Percentiles rank a stretch among this genome's conserved stretches.
Evolutionary conservation across 1,140 invertebrate species (phyloP).

Genomic region (Lysiphlebus fabarum): DNA sequence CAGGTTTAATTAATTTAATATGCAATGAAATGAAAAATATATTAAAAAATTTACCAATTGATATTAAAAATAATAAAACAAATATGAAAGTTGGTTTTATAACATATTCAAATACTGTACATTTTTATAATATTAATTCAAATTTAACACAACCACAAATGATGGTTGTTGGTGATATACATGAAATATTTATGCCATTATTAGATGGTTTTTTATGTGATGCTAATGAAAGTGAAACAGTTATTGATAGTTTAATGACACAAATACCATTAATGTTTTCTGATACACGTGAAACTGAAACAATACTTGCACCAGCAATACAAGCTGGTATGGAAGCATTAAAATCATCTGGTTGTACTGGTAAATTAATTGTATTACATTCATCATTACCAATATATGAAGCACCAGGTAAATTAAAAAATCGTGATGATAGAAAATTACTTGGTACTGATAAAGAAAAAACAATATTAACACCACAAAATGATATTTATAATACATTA

Average conservation of each 20-base stretch:
- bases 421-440: slow-evolving; percentile 92
- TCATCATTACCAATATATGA: slow-evolving; percentile 89
- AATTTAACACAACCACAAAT: slow-evolving; percentile 87
- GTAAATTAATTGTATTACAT: slow-evolving; percentile 95
- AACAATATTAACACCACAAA: slow-evolving; percentile 72
- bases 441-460: slow-evolving; percentile 96
- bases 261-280: slow-evolving; percentile 91
- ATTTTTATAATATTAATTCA: slow-evolving; percentile 96
- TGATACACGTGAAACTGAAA: slow-evolving; percentile 93
- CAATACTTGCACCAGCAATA: slow-evolving; percentile 92
- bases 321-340: slow-evolving; percentile 93
- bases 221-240: slow-evolving; percentile 74
- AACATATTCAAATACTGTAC: slow-evolving; percentile 91
- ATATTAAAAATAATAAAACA: slow-evolving; percentile 64
- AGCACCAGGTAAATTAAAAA: slow-evolving; percentile 93
- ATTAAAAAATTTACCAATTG: slow-evolving; percentile 63
- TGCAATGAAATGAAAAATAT: slow-evolving; percentile 82
- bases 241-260: slow-evolving; percentile 83
- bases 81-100: slow-evolving; percentile 91
- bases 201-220: slow-evolving; percentile 93
- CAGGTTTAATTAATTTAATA: slow-evolving; percentile 83
- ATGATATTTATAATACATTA: slow-evolving; percentile 86
- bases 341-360: slow-evolving; percentile 86
- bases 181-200: slow-evolving; percentile 96
- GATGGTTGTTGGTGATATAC: slow-evolving; percentile 95